Conservation (phyloP, 1,140 invertebrate genomes). For the Drosophila lacteicornis region DNA sequence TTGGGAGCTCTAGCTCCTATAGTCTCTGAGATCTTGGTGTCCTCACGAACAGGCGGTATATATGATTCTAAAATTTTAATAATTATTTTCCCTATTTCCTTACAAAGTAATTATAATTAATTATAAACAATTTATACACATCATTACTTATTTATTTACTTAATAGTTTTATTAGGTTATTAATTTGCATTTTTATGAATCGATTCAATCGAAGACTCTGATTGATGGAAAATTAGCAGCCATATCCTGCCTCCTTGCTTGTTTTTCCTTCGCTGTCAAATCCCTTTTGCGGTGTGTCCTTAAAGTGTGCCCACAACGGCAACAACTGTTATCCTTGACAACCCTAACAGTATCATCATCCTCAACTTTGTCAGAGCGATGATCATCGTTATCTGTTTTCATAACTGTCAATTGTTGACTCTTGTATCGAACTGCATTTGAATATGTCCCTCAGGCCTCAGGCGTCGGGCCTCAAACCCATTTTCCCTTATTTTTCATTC, state of each 20-base stretch:
- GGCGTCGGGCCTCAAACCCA: conserved; percentile 37
- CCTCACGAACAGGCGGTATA: too few species aligned
- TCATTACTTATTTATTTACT: neutral
- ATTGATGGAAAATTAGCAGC: conserved; percentile 3
- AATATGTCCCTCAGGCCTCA: conserved; percentile 35
- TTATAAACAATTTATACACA: too few species aligned
- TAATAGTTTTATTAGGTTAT: neutral
- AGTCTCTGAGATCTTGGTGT: too few species aligned
- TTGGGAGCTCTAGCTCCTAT: too few species aligned
- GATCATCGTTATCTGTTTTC: conserved; percentile 76
- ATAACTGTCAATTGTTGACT: conserved; percentile 83
- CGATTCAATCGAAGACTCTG: neutral
- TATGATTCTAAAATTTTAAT: too few species aligned
- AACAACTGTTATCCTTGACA: conserved; percentile 31
- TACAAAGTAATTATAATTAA: neutral
- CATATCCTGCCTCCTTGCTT: neutral
- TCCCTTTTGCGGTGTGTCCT: conserved; percentile 29
- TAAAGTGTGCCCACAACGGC: conserved; percentile 27
- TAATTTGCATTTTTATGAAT: conserved; percentile 1
- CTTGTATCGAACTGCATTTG: conserved; percentile 61
- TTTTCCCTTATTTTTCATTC: conserved; percentile 41
- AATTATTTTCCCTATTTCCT: too few species aligned
- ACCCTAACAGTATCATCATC: conserved; percentile 34
- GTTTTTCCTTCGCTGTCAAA: conserved; percentile 11
- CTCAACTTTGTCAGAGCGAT: conserved; percentile 28